Evolutionary conservation across 2,888 invertebrate species (phyloP), one percentile per base, ranked within the genome.

Genomic region (Camponotus fellah): DNA sequence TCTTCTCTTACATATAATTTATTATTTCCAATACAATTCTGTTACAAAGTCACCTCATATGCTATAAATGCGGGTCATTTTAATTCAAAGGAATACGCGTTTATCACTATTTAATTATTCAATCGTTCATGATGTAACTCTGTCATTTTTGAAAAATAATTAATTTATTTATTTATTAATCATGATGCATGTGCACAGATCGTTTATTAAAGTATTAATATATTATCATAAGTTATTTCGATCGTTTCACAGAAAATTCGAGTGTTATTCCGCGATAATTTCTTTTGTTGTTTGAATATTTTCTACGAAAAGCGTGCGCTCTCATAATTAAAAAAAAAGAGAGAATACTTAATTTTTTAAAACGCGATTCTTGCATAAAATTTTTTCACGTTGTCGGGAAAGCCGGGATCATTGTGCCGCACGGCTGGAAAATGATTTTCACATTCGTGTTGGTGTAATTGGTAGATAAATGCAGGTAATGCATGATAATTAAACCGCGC

Each of bases 401-500:
- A 69, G 49, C n/a, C 32, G 68, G 68, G n/a, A 32, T 49, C 49
- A 34, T 17, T 34, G 49, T 14, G 5, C 12, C 53, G 12, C 58
- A 43, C 10, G 43, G 21, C 43, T 79, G 46, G 60, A 46, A 77
- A 71, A 49, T 21, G 34, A 71, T 71, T 71, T 71, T 71, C 46
- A 65, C 37, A 9, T 79, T 60, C 34, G 58, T 21, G 26, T 79
- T 71, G 34, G 26, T 46, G 58, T 79, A 71, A 79, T 79, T 79
- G 71, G 46, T 60, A 79, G 79, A 71, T 79, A 79, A 49, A 79
- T 56, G 56, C 56, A 68, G 66, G 43, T 77, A 77, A 77, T 79
- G 79, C 58, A 60, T 71, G 72, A 81, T 82, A 87, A 88, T 89
- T 85, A 88, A 85, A 84, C 77, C 49, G 53, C 26, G 72, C 43